Evolutionary conservation across 2,888 invertebrate species (phyloP).

Genomic region (Drosophila algonquin): DNA sequence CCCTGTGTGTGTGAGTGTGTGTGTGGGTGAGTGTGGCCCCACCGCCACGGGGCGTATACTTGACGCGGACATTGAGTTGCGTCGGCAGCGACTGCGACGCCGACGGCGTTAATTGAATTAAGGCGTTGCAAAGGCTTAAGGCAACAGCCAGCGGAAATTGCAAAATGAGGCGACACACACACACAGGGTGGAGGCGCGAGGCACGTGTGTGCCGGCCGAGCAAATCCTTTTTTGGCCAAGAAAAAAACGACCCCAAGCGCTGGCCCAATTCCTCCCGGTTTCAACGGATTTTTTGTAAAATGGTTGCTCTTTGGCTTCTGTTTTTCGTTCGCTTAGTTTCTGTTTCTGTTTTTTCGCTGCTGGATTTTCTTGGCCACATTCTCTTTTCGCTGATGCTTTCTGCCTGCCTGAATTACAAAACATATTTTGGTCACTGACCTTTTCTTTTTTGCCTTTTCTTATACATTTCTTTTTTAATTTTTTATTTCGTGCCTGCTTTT

Average conservation of each 20-base stretch:
- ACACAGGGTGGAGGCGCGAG: neutral
- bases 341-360: constrained; percentile 30
- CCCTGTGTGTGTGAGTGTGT: constrained; percentile 31
- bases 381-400: constrained; percentile 58
- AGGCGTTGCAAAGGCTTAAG: constrained; percentile 52
- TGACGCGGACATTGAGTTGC: constrained; percentile 75
- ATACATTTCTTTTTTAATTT: constrained; percentile 24
- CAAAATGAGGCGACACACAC: constrained; percentile 14
- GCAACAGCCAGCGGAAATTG: constrained; percentile 46
- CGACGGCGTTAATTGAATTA: constrained; percentile 75
- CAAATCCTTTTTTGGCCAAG: constrained; percentile 20
- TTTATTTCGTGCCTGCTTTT: constrained; percentile 44
- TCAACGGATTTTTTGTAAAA: constrained; percentile 2
- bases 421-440: constrained; percentile 84
- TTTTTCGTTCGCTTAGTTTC: constrained; percentile 42
- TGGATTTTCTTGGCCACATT: constrained; percentile 56
- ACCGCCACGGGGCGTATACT: constrained; percentile 65
- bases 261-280: constrained; percentile 2
- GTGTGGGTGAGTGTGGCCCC: constrained; percentile 34
- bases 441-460: constrained; percentile 68
- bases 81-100: constrained; percentile 59
- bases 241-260: constrained; percentile 7
- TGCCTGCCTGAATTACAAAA: constrained; percentile 75
- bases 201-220: constrained; percentile 13
- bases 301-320: constrained; percentile 1